phyloP scores from a whole-genome alignment of 2,113 vertebrate genomes.

The Taxidea taxus region DNA sequence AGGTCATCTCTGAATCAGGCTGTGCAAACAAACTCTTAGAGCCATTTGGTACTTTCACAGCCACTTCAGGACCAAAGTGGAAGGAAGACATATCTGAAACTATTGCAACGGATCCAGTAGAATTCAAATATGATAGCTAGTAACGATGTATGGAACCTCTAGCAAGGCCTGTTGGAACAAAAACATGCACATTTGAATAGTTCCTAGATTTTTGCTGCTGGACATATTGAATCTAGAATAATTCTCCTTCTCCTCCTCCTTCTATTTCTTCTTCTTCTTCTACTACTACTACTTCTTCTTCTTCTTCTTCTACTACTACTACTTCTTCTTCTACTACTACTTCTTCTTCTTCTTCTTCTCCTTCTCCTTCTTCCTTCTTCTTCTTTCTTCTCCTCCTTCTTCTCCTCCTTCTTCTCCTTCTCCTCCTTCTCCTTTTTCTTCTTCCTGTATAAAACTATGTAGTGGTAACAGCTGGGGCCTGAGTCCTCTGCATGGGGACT shows the following conservation, averaged over 20 bases:
- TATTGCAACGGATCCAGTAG: background rate
- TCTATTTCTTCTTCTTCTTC: too few relatives aligned
- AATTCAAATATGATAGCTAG: background rate
- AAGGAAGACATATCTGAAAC: background rate
- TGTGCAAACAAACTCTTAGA: background rate
- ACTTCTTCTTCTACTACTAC: accelerated
- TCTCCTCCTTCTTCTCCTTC: too few relatives aligned
- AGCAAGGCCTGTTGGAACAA: background rate
- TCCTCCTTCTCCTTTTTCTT: too few relatives aligned
- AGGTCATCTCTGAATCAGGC: background rate
- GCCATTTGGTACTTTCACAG: background rate
- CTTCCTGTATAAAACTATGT: too few relatives aligned
- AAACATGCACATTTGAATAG: background rate
- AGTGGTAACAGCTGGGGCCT: too few relatives aligned
- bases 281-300: too few relatives aligned
- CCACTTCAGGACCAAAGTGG: background rate
- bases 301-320: accelerated
- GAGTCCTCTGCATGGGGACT: too few relatives aligned
- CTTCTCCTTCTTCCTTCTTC: too few relatives aligned
- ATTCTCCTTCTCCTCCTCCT: too few relatives aligned
- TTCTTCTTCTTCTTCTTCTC: accelerated
- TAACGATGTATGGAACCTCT: background rate
- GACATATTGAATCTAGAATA: background rate
- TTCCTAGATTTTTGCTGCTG: background rate
- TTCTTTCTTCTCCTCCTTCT: too few relatives aligned